Evolutionary conservation across 2,113 vertebrate species (phyloP).

Genomic region (Alaudala cheleensis): DNA sequence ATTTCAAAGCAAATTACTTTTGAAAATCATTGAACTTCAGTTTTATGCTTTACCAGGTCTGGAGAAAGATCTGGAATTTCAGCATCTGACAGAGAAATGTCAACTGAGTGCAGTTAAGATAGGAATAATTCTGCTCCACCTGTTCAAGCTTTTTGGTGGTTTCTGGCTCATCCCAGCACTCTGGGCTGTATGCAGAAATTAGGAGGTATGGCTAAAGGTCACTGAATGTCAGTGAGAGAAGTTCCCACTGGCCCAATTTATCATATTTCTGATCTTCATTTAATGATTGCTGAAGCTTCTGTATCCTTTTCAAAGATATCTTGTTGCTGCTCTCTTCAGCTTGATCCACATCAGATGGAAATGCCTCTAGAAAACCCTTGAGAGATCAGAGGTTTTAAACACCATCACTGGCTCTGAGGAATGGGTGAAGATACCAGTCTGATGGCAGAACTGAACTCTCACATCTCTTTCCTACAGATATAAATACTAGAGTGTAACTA

Average conservation of each 20-base stretch:
- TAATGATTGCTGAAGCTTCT: background rate
- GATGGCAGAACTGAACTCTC: background rate
- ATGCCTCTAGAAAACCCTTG: background rate
- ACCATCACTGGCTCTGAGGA: background rate
- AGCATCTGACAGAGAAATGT: background rate
- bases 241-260: background rate
- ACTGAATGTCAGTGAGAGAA: background rate
- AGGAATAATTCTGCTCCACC: background rate
- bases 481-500: fast-evolving
- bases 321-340: background rate
- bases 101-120: background rate
- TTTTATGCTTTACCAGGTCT: background rate
- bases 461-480: background rate
- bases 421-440: background rate
- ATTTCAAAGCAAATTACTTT: background rate
- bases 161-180: background rate
- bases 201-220: background rate
- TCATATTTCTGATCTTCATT: background rate
- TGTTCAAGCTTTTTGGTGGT: background rate
- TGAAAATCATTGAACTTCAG: background rate
- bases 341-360: background rate
- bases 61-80: background rate
- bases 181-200: background rate
- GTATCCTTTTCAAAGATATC: background rate
- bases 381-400: background rate